Conservation (phyloP, 2,888 invertebrate species). For the Andrena chrysosceles region DNA sequence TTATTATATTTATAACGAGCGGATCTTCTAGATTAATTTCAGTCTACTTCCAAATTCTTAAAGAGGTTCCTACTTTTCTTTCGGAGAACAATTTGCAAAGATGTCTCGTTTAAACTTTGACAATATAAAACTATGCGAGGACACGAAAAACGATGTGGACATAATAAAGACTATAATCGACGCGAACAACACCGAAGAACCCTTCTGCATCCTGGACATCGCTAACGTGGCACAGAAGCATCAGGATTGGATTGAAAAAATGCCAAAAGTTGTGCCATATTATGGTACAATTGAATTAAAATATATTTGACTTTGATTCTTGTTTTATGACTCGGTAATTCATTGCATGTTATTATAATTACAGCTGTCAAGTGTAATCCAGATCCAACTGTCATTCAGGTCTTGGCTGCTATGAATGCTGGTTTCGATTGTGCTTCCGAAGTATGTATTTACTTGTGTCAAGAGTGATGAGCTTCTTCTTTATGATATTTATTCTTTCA, state of each 20-base stretch:
- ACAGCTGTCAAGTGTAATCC: conserved; percentile 89
- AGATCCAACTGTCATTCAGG: conserved; percentile 83
- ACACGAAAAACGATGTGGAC: conserved; percentile 69
- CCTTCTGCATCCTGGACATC: conserved; percentile 79
- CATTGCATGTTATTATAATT: not conserved
- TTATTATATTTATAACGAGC: conserved; percentile 6
- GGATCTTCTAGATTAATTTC: conserved; percentile 23
- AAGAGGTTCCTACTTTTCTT: not conserved
- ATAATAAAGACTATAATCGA: conserved; percentile 75
- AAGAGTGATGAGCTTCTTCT: not conserved
- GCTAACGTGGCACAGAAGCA: conserved; percentile 78
- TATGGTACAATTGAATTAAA: conserved; percentile 72
- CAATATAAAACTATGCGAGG: conserved; percentile 74
- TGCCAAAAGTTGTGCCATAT: conserved; percentile 80
- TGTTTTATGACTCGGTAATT: not conserved
- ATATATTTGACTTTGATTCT: not conserved
- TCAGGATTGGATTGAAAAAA: conserved; percentile 77
- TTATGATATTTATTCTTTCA: not conserved
- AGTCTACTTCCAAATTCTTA: too few relatives aligned
- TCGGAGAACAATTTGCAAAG: not conserved
- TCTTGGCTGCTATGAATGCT: conserved; percentile 86
- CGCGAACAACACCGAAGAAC: conserved; percentile 72
- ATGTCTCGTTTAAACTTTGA: conserved; percentile 56
- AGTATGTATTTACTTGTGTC: conserved; percentile 65
- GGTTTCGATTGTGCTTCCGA: conserved; percentile 89